Base-by-base conservation (phyloP, 2,113 vertebrate genomes). In the Indri indri region DNA sequence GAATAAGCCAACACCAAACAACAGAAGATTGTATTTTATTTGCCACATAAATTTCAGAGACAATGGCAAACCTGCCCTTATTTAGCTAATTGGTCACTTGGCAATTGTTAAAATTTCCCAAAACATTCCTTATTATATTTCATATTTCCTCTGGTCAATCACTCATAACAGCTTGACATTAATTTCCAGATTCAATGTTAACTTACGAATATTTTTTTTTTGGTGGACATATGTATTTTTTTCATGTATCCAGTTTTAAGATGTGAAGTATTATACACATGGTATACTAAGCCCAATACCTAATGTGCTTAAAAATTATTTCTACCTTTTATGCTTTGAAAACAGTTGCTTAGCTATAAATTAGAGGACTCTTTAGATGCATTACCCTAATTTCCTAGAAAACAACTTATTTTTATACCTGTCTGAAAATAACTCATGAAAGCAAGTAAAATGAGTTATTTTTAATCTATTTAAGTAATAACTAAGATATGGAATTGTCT, bases 381-480 rank as follows among this genome's bases (percentile, higher is more conserved):
- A 73, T 32, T 76, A 50, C 68, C 88, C 65, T 90, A 65, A 9
- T 63, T 88, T 86, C 16, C 70, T 32, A 1, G 30, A 88, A 96
- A 71, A 70, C n/a, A 90, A 65, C 7, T 90, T 63, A 68, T 68
- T 92, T 95, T 92, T 85, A 2, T 90, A 85, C 40, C 23, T 66
- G 6, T 54, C 88, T 92, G 54, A 88, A 96, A 96, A 57, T 6
- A 89, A 83, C 22, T 88, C 66, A 68, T 5, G 66, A 92, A 95
- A 50, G 68, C 9, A 8, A 1, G 11, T 37, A 85, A 89, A 82
- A 61, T 23, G 7, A 91, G 7, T 85, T 88, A 73, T 89, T 74
- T 86, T 86, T 45, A 91, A 61, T 34, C 45, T 45, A 94, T 25
- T 77, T 77, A 92, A 71, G 52, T 63, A 82, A 65, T 30, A 92